Evolutionary conservation across 1,140 invertebrate species (phyloP), one percentile per base, ranked within the genome.

Genomic region (Catajapyx aquilonaris): DNA sequence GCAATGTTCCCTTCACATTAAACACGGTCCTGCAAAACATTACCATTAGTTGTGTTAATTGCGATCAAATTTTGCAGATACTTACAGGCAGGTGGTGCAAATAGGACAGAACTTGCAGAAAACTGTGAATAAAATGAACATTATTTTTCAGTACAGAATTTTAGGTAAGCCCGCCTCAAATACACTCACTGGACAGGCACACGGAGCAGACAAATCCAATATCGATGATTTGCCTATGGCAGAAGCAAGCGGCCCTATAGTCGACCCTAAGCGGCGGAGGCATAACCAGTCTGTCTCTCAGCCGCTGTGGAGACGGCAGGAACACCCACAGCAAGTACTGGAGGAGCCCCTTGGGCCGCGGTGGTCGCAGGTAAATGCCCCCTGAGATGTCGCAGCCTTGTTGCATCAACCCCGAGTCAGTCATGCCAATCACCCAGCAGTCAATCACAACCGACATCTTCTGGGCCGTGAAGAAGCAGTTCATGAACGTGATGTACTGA

Each of bases 401-500:
- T 53, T 93, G 85, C 20, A 95, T 56, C 16, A 96, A 56, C 41
- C 81, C 86, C 34, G 91, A 68, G 44, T 93, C 84, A n/a, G n/a
- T n/a, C 50, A 85, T 78, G 52, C 86, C 84, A 37, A 96, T 52
- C 7, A 90, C 80, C 52, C 91, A 96, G 2, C 88, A 84, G 62
- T 97, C 93, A 34, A 97, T 71, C 15, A 84, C 65, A 37, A 95
- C 71, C 60, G n/a, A n/a, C n/a, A n/a, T 65, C 64, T 80, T 81
- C 46, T 81, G 87, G 25, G 91, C 85, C 19, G 90, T 90, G 47
- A 96, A 96, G 52, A 96, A 94, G 16, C 85, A 78, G 62, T 96
- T 96, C 86, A 96, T 96, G 46, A 93, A 93, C 55, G 90, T 91
- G 75, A 96, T 94, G 50, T 97, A 96, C 48, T 96, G 91, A 0